Base-by-base conservation (phyloP, 2,113 vertebrate genomes). In the Zosterops hypoxanthus region DNA sequence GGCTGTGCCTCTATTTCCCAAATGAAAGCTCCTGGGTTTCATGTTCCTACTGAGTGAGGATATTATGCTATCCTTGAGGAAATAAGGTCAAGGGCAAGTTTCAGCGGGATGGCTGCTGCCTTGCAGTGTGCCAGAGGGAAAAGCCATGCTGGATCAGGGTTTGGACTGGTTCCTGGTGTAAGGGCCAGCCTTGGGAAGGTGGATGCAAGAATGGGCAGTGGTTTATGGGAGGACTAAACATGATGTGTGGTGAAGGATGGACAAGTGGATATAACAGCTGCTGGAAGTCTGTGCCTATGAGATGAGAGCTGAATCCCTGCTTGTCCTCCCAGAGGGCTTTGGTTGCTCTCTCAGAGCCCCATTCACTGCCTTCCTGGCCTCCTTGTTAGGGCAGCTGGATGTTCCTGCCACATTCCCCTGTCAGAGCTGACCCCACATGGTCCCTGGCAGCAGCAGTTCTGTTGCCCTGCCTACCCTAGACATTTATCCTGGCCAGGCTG, bases 261-360 rank as follows among this genome's bases (percentile, higher is more conserved):
- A 73, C 33, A 29, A 50, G 19, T 7, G n/a, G 18, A 3, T 9
- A 2, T 1, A 24, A 44, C 23, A 57, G 49, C 66, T 86, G 29
- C 55, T 10, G 4, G 49, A 88, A 94, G 63, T 7, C 33, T 86
- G 39, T 15, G 55, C 44, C 18, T 6, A 1, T 3, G 17, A 72
- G 44, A 18, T 29, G 31, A 60, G 53, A 64, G 29, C 56, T 66
- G 68, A 59, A 36, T 39, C 15, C 22, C 33, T 80, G 22, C 50
- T 64, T 2, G 2, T 17, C 60, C 29, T 73, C n/a, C 50, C 59
- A 1, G 0, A 0, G 41, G 53, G n/a, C 47, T 89, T 60, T 89
- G 31, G 22, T 53, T 41, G 20, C n/a, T 49, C n/a, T 86, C n/a
- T 70, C 10, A 18, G 64, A 69, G 36, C 24, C 41, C 14, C 2